These are phyloP conservation scores for Podabrus alpinus DNA, from an alignment of 2,888 invertebrate genomes.

Conservation along the genomic window DNA sequence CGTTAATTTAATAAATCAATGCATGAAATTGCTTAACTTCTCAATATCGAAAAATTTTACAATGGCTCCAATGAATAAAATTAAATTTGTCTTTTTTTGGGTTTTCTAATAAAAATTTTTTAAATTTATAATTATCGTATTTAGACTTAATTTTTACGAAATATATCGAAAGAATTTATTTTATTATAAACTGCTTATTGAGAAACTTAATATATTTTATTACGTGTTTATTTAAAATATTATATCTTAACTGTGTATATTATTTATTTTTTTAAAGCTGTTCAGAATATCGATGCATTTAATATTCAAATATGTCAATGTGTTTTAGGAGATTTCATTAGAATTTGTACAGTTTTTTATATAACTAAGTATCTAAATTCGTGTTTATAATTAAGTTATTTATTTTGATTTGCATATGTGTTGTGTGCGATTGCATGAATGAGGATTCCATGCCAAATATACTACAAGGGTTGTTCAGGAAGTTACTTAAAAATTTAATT, in stretches of 20 bases:
- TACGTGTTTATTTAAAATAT: background rate
- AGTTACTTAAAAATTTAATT: background rate
- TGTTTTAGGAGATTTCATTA: constrained; percentile 24
- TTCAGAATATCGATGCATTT: constrained; percentile 9
- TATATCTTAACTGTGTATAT: background rate
- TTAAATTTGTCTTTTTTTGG: background rate
- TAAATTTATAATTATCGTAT: background rate
- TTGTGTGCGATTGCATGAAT: constrained; percentile 21
- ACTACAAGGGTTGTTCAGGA: background rate
- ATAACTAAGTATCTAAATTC: constrained; percentile 30
- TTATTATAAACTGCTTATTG: background rate
- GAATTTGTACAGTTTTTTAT: constrained; percentile 38
- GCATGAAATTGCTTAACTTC: background rate
- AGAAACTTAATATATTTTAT: background rate
- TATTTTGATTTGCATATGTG: constrained; percentile 36
- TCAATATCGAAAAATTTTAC: background rate
- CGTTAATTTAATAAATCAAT: background rate
- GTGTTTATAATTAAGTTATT: constrained; percentile 43
- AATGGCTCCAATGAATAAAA: background rate
- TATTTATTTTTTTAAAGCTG: background rate
- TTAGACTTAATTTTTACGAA: background rate
- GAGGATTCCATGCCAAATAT: constrained; percentile 25
- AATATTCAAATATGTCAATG: constrained; percentile 8
- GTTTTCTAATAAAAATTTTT: background rate
- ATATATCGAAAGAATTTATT: background rate